Percentiles rank a stretch among this genome's conserved stretches.
Conservation (phyloP, 2,888 invertebrate genomes). For the Odontocerum albicorne region DNA sequence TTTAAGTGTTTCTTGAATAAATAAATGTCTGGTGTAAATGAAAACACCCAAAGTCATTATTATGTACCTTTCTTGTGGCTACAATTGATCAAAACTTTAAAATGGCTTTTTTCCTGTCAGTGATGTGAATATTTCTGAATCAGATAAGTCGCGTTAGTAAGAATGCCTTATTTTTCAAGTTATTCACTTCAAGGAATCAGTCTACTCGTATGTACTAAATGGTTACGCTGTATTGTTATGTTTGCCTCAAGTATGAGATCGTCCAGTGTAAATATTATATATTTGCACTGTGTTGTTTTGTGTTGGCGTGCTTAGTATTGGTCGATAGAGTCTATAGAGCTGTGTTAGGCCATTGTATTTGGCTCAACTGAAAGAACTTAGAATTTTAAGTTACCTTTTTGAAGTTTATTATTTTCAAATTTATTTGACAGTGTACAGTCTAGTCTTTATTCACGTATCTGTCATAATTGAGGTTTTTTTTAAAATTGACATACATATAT, state of each 20-base stretch:
- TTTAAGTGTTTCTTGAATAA: too few species aligned
- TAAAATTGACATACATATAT: not conserved
- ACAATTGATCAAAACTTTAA: too few species aligned
- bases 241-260: slow-evolving; percentile 2
- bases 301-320: not conserved
- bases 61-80: too few species aligned
- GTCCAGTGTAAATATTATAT: slow-evolving; percentile 33
- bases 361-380: slow-evolving; percentile 12
- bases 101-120: too few species aligned
- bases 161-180: too few species aligned
- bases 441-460: slow-evolving; percentile 50
- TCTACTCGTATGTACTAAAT: slow-evolving; percentile 9
- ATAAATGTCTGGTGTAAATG: too few species aligned
- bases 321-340: slow-evolving; percentile 7
- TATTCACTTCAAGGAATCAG: too few species aligned
- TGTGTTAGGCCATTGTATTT: slow-evolving; percentile 20
- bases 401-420: slow-evolving; percentile 32
- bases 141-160: too few species aligned
- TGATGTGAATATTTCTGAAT: too few species aligned
- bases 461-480: not conserved
- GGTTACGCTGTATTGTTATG: slow-evolving; percentile 6
- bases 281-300: slow-evolving; percentile 22
- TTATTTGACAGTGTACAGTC: slow-evolving; percentile 61
- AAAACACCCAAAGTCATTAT: too few species aligned
- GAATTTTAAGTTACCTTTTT: slow-evolving; percentile 29